These are phyloP conservation scores for Caradrina kadenii DNA, from an alignment of 2,888 invertebrate genomes.

Conservation along the genomic window DNA sequence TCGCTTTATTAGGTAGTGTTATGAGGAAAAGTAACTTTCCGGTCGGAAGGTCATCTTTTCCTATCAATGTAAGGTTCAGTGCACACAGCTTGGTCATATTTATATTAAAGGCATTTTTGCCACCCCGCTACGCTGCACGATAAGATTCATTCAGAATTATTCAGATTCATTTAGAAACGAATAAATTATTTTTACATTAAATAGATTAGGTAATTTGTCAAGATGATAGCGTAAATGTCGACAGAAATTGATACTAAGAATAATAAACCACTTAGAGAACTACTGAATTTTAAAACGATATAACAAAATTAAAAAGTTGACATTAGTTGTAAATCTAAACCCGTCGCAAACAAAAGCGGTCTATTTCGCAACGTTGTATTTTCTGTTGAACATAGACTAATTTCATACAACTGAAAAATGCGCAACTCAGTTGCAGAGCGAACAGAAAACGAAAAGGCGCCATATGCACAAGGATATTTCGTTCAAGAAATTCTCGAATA, in stretches of 20 bases:
- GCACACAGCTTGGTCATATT: conserved; percentile 61
- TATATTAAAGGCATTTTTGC: conserved; percentile 40
- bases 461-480: conserved; percentile 59
- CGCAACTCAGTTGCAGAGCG: conserved; percentile 52
- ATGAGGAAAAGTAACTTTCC: conserved; percentile 76
- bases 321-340: conserved; percentile 20
- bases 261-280: neutral
- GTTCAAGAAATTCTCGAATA: conserved; percentile 55
- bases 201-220: neutral
- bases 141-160: too few relatives aligned
- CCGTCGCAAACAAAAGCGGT: conserved; percentile 17
- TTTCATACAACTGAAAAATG: conserved; percentile 65
- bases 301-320: conserved; percentile 10
- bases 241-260: neutral
- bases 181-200: neutral
- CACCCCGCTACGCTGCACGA: conserved; percentile 7
- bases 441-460: conserved; percentile 51
- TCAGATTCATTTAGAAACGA: neutral
- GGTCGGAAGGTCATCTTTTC: conserved; percentile 72
- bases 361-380: conserved; percentile 41
- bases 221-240: neutral
- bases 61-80: conserved; percentile 72
- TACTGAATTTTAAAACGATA: neutral
- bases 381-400: conserved; percentile 59
- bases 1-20: conserved; percentile 75